These are phyloP conservation scores for Bufo bufo DNA, from an alignment of 2,113 vertebrate genomes.

Conservation along the genomic window DNA sequence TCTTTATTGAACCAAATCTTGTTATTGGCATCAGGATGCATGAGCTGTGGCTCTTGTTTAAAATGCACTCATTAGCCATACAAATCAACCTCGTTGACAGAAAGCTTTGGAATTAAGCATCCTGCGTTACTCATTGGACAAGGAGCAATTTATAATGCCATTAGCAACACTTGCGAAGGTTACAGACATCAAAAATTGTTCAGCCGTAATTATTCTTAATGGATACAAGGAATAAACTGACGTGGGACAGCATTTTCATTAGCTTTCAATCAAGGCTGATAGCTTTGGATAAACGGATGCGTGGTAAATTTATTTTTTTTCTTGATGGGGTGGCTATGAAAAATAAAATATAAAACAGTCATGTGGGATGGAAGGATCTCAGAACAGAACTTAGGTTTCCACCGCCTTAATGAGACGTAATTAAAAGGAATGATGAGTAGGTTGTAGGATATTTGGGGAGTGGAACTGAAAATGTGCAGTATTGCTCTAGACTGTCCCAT, in stretches of 20 bases:
- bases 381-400: constrained; percentile 81
- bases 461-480: neutral
- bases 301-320: constrained; percentile 75
- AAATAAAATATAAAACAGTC: constrained; percentile 82
- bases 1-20: constrained; percentile 98
- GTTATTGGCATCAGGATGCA: constrained; percentile 99
- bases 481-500: no score
- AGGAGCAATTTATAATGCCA: constrained; percentile 99
- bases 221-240: constrained; percentile 99
- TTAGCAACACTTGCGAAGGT: constrained; percentile 99
- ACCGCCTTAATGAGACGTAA: constrained; percentile 80
- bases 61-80: constrained; percentile 99
- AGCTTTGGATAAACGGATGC: constrained; percentile 91
- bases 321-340: constrained; percentile 18
- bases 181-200: constrained; percentile 99
- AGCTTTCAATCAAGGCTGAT: constrained; percentile 99
- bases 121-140: constrained; percentile 96
- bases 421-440: constrained; percentile 68
- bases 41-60: constrained; percentile 98
- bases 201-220: constrained; percentile 99
- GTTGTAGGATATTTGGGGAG: constrained; percentile 22
- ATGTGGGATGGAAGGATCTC: constrained; percentile 79
- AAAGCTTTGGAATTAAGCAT: constrained; percentile 99
- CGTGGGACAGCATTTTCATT: constrained; percentile 99
- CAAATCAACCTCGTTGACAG: constrained; percentile 99